Evolutionary conservation across 2,797 vertebrate genomes (phyloP).

Genomic region (Cephalopachus bancanus): DNA sequence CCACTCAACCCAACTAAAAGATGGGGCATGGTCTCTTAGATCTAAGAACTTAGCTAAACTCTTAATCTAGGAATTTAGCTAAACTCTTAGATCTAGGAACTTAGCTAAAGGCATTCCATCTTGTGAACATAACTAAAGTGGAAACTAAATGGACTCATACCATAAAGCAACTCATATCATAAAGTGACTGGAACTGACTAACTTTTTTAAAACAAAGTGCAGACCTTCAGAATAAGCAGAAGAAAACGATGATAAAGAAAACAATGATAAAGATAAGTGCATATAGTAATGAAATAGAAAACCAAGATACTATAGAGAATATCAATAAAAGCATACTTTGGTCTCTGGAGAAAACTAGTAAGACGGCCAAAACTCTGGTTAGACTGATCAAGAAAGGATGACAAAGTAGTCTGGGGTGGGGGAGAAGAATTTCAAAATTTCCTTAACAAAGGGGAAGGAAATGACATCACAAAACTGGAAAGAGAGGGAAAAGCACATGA

Average conservation of each 20-base stretch:
- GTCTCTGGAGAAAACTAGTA: neutral
- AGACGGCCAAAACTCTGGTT: neutral
- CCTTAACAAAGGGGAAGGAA: neutral
- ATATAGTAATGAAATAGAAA: neutral
- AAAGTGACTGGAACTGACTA: neutral
- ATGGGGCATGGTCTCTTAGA: neutral
- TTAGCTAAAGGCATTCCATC: neutral
- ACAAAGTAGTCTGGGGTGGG: too few species aligned
- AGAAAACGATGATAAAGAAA: neutral
- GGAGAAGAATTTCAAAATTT: neutral
- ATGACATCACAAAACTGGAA: neutral
- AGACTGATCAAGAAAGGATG: neutral
- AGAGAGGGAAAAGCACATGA: neutral
- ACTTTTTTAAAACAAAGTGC: neutral
- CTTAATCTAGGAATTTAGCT: too few species aligned
- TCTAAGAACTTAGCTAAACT: neutral
- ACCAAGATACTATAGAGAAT: neutral
- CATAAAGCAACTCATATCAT: neutral
- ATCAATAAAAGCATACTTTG: neutral
- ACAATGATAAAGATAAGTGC: neutral
- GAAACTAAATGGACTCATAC: neutral
- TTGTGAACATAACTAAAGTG: neutral
- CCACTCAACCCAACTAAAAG: neutral
- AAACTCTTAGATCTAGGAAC: neutral
- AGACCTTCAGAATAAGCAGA: neutral